phyloP scores from a whole-genome alignment of 1,140 invertebrate species.

The Lepidurus packardi region DNA sequence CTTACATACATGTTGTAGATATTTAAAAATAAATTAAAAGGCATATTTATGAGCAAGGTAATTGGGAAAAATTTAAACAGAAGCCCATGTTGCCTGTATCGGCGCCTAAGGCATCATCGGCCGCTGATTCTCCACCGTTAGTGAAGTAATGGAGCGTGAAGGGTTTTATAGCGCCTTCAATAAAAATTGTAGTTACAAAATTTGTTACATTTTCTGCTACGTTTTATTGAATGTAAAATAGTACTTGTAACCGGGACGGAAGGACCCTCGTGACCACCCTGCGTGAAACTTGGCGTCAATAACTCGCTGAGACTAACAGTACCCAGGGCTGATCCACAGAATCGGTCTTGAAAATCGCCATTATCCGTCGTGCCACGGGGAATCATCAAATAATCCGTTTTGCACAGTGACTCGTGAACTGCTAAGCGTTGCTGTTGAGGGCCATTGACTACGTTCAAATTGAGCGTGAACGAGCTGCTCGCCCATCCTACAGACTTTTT shows the following conservation, averaged over 20 bases:
- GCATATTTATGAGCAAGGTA: conserved; percentile 49
- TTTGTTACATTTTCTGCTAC: conserved; percentile 12
- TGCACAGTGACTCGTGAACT: not conserved
- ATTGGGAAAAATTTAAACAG: conserved; percentile 59
- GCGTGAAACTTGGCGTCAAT: not conserved
- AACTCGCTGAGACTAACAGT: conserved; percentile 1
- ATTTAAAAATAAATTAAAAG: not conserved
- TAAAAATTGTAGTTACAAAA: not conserved
- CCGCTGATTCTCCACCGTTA: not conserved
- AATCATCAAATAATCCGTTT: not conserved
- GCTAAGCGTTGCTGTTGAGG: conserved; percentile 5
- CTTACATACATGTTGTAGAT: not conserved
- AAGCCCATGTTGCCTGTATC: conserved; percentile 68
- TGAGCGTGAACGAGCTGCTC: not conserved
- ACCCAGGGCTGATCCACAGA: not conserved
- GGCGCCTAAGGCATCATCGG: conserved; percentile 13
- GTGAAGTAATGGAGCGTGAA: conserved; percentile 24
- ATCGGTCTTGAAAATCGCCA: conserved; percentile 8
- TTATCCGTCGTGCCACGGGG: not conserved
- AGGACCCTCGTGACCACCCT: not conserved
- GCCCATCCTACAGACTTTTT: not conserved
- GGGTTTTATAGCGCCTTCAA: conserved; percentile 24
- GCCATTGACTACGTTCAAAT: not conserved
- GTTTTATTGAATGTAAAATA: not conserved
- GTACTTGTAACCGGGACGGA: not conserved